Evolutionary conservation across 2,113 vertebrate species (phyloP).

Genomic region (Dipodomys spectabilis): DNA sequence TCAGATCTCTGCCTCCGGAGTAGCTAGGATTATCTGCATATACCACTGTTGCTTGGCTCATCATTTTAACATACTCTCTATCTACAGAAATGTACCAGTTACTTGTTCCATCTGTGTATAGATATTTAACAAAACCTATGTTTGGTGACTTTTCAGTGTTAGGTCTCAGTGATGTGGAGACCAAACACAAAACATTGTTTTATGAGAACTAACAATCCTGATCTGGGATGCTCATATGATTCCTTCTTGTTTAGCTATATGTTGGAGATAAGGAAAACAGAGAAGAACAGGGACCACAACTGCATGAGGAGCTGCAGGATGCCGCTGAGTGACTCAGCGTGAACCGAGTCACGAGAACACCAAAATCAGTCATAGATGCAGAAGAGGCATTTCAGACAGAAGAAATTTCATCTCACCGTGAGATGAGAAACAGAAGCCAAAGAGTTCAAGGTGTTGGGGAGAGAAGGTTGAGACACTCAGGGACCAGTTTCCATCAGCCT

Average conservation of each 20-base stretch:
- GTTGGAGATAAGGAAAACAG: not conserved
- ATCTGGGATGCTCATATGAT: not conserved
- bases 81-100: not conserved
- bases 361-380: not conserved
- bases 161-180: not conserved
- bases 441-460: not conserved
- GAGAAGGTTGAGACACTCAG: not conserved
- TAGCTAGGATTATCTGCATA: too few relatives aligned
- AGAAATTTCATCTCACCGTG: not conserved
- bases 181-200: not conserved
- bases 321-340: not conserved
- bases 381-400: slow-evolving; percentile 1
- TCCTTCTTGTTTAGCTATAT: not conserved
- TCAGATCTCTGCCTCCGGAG: too few relatives aligned
- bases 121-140: not conserved
- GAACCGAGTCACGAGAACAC: not conserved
- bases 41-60: too few relatives aligned
- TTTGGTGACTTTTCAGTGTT: not conserved
- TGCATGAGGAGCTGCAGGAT: not conserved
- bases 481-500: not conserved
- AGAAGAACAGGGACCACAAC: not conserved
- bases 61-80: not conserved
- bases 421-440: not conserved
- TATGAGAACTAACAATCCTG: not conserved
- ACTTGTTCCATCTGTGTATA: not conserved